Conservation (phyloP, 2,888 invertebrate genomes). For the Eupithecia dodoneata region DNA sequence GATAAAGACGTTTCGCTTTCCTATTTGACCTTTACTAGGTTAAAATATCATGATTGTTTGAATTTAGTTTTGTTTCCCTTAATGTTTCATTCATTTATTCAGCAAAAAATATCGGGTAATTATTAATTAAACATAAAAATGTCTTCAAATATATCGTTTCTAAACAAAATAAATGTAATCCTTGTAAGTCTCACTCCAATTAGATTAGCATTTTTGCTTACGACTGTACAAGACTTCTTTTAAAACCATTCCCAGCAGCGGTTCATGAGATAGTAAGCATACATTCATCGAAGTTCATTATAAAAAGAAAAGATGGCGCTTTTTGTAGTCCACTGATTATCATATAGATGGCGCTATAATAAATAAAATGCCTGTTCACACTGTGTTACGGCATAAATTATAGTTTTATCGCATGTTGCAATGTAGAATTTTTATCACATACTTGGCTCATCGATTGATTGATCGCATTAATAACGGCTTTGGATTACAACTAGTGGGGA, state of each 20-base stretch:
- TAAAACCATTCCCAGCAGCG: background rate
- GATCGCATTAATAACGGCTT: constrained; percentile 30
- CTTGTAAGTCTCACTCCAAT: background rate
- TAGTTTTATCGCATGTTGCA: constrained; percentile 1
- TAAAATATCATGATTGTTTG: background rate
- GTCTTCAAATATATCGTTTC: background rate
- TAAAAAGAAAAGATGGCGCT: constrained; percentile 59
- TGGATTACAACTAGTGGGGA: constrained; percentile 32
- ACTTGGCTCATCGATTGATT: constrained; percentile 31
- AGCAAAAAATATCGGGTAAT: background rate
- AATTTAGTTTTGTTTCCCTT: background rate
- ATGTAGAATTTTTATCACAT: constrained; percentile 20
- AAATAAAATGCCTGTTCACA: constrained; percentile 21
- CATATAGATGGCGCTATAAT: constrained; percentile 37
- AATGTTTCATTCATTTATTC: background rate
- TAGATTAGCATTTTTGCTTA: constrained; percentile 14
- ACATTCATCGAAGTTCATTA: constrained; percentile 42
- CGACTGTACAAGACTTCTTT: constrained; percentile 24
- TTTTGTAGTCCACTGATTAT: constrained; percentile 21
- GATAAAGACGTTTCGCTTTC: constrained; percentile 56
- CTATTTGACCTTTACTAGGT: constrained; percentile 48
- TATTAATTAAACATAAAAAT: background rate
- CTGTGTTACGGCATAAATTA: constrained; percentile 9
- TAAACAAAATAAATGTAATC: background rate
- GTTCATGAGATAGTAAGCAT: constrained; percentile 21